Evolutionary conservation across 1,140 invertebrate species (phyloP).

Genomic region (Megalopta genalis): DNA sequence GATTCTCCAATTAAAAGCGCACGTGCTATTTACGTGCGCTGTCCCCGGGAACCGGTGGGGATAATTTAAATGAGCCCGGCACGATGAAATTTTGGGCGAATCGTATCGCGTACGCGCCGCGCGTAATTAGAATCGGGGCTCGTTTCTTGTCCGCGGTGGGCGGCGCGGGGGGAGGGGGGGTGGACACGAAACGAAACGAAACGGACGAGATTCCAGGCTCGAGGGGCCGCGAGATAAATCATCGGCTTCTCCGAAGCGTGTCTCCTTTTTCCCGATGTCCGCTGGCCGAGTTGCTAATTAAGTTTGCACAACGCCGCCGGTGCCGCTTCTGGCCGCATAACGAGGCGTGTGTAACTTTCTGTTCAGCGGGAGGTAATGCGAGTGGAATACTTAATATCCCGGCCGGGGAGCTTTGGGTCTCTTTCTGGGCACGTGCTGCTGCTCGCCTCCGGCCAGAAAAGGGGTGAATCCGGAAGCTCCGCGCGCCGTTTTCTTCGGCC

Average conservation of each 20-base stretch:
- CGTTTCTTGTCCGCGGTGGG: background rate
- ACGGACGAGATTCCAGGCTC: constrained; percentile 25
- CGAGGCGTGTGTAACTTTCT: constrained; percentile 63
- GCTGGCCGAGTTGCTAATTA: constrained; percentile 54
- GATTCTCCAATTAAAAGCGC: constrained; percentile 14
- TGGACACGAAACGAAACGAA: background rate
- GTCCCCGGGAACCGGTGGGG: background rate
- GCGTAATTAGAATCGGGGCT: constrained; percentile 21
- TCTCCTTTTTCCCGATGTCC: constrained; percentile 24
- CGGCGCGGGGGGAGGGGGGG: background rate
- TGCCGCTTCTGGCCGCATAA: constrained; percentile 46
- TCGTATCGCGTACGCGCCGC: background rate
- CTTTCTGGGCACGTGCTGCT: constrained; percentile 46
- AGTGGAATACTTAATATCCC: constrained; percentile 63
- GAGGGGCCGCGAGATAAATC: constrained; percentile 32
- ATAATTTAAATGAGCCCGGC: constrained; percentile 1
- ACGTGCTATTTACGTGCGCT: background rate
- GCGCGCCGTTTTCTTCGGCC: background rate
- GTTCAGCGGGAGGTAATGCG: constrained; percentile 57
- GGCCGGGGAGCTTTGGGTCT: constrained; percentile 19
- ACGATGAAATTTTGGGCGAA: background rate
- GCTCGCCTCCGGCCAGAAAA: constrained; percentile 7
- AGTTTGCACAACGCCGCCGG: constrained; percentile 57
- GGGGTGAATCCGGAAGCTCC: constrained; percentile 37
- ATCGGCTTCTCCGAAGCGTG: constrained; percentile 41